phyloP scores from a whole-genome alignment of 2,888 invertebrate genomes.

The Habrosyne pyritoides region DNA sequence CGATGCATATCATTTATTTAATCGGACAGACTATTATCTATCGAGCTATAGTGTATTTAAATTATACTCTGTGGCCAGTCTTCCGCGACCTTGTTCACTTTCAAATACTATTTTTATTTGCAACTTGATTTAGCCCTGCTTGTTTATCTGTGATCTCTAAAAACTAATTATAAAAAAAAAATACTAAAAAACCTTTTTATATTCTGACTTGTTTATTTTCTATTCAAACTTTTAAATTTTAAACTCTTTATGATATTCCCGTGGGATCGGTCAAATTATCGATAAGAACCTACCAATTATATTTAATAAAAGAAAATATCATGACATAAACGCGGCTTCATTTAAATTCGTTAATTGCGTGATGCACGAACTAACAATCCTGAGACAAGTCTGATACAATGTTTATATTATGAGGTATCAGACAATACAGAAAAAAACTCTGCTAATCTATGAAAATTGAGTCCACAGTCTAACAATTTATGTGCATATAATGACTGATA shows the following conservation, averaged over 20 bases:
- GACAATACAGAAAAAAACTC: background rate
- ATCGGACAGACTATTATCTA: conserved; percentile 25
- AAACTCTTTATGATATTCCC: too few species aligned
- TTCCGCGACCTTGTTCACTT: conserved; percentile 44
- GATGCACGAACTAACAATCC: background rate
- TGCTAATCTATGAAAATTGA: too few species aligned
- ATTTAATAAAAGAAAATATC: background rate
- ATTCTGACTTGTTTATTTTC: too few species aligned
- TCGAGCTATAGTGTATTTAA: conserved; percentile 24
- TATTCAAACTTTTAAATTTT: too few species aligned
- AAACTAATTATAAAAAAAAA: background rate
- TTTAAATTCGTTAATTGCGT: background rate
- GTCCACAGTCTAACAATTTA: too few species aligned
- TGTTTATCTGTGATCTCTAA: background rate
- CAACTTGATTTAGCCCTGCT: background rate
- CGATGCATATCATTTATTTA: conserved; percentile 33
- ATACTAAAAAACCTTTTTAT: too few species aligned
- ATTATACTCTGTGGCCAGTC: conserved; percentile 37
- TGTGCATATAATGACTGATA: background rate
- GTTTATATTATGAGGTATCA: background rate
- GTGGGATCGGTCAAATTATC: too few species aligned
- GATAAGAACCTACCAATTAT: too few species aligned
- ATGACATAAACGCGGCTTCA: background rate
- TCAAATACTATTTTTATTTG: conserved; percentile 30
- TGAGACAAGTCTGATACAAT: background rate